These are phyloP conservation scores for Sthenelais limicola DNA, from an alignment of 2,888 invertebrate genomes.

Conservation along the genomic window DNA sequence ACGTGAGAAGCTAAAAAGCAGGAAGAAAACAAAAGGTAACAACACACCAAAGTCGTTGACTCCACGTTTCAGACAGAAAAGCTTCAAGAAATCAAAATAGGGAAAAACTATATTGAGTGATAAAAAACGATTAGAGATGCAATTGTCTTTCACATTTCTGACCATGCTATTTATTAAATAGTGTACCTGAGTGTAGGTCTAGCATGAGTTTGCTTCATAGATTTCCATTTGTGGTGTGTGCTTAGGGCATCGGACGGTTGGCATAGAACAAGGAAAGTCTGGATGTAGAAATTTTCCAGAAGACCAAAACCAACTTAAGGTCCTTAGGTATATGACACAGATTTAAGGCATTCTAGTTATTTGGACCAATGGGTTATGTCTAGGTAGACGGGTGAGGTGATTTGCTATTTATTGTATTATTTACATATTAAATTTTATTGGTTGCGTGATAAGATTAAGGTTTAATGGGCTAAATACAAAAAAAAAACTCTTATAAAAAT, in stretches of 20 bases:
- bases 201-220: constrained; percentile 30
- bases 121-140: constrained; percentile 18
- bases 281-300: neutral
- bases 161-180: constrained; percentile 7
- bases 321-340: constrained; percentile 32
- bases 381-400: constrained; percentile 38
- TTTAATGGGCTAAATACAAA: no score
- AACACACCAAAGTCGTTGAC: no score
- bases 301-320: constrained; percentile 29
- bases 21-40: no score
- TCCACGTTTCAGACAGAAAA: no score
- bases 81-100: no score
- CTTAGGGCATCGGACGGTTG: constrained; percentile 30
- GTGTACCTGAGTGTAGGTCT: constrained; percentile 5
- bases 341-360: constrained; percentile 38
- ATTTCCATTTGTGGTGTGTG: constrained; percentile 32
- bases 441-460: constrained; percentile 21
- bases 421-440: constrained; percentile 27
- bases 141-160: constrained; percentile 33
- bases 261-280: constrained; percentile 6
- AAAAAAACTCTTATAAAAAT: no score
- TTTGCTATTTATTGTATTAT: constrained; percentile 37
- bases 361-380: constrained; percentile 39
- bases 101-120: constrained; percentile 25
- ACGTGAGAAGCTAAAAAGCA: no score